Evolutionary conservation across 2,113 vertebrate species (phyloP).

Genomic region (Amblyopsis rosae): DNA sequence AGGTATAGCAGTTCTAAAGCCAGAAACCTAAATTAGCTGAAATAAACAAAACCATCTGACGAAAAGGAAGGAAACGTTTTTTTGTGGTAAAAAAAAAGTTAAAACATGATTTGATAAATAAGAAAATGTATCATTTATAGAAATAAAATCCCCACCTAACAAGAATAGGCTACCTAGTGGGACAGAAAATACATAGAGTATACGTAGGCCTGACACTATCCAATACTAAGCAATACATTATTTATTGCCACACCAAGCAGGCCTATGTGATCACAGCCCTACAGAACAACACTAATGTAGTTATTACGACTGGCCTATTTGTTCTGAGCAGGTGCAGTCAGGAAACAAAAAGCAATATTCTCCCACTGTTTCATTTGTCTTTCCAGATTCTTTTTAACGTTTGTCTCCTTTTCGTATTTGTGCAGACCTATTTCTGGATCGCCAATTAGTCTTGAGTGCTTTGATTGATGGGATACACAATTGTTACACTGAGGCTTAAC

Average conservation of each 20-base stretch:
- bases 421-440: conserved; percentile 14
- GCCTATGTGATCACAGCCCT: conserved; percentile 45
- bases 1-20: conserved; percentile 53
- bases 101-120: conserved; percentile 28
- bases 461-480: conserved; percentile 48
- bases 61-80: conserved; percentile 42
- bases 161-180: conserved; percentile 26
- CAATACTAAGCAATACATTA: conserved; percentile 20
- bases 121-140: conserved; percentile 25
- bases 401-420: conserved; percentile 29
- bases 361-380: conserved; percentile 14
- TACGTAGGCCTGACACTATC: conserved; percentile 29
- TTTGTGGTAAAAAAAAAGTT: too few species aligned
- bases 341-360: conserved; percentile 47
- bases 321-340: conserved; percentile 25
- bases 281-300: conserved; percentile 47
- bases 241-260: conserved; percentile 49
- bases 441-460: conserved; percentile 33
- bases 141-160: conserved; percentile 41
- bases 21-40: conserved; percentile 58
- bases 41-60: conserved; percentile 54
- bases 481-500: conserved; percentile 48
- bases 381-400: conserved; percentile 36
- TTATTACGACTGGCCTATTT: conserved; percentile 37
- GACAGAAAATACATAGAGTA: conserved; percentile 10